These are phyloP conservation scores for Balanococcus diminutus DNA, from an alignment of 2,888 invertebrate genomes.

Conservation along the genomic window DNA sequence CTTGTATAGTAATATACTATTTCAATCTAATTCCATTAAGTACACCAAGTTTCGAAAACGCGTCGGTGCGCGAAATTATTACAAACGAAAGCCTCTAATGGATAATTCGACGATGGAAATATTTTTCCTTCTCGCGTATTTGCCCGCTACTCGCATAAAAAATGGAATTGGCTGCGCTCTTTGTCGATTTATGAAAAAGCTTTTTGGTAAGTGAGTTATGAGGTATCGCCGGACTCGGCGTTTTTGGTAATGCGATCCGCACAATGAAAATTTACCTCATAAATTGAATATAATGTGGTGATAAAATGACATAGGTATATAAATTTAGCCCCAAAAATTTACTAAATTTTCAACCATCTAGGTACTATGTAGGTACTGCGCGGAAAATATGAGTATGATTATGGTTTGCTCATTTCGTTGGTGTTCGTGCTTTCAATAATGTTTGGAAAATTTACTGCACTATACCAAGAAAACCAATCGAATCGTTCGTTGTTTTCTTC, in stretches of 20 bases:
- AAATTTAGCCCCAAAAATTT: background rate
- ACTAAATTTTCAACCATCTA: background rate
- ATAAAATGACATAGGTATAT: too few species aligned
- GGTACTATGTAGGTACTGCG: too few species aligned
- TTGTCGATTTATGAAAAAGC: constrained; percentile 23
- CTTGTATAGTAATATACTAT: too few species aligned
- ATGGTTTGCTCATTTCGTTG: too few species aligned
- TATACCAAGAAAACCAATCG: too few species aligned
- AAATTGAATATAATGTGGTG: background rate
- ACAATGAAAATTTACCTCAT: background rate
- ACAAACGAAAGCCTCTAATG: constrained; percentile 10
- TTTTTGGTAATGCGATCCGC: background rate
- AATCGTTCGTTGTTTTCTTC: too few species aligned
- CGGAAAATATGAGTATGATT: too few species aligned
- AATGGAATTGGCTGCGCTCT: background rate
- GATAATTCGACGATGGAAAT: constrained; percentile 21
- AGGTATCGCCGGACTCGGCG: background rate
- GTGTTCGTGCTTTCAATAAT: too few species aligned
- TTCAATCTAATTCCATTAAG: constrained; percentile 25
- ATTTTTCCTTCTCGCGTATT: background rate
- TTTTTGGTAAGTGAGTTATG: background rate
- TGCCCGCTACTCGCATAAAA: background rate
- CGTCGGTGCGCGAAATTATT: constrained; percentile 1
- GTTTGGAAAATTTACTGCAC: too few species aligned
- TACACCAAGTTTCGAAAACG: background rate